Conservation (phyloP, 23 tunicate species). For the Diplosoma virens region DNA sequence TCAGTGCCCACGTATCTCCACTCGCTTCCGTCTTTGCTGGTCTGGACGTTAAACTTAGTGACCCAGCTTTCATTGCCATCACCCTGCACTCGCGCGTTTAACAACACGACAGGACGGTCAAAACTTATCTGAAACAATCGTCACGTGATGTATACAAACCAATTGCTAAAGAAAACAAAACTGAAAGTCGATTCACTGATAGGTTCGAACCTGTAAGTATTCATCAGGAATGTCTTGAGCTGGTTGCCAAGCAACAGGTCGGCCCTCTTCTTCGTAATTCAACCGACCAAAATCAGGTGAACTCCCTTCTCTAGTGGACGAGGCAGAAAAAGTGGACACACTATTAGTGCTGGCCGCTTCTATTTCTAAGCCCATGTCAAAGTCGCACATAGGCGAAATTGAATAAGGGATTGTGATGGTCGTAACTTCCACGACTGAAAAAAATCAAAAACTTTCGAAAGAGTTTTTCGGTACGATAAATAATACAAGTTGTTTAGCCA, state of each 20-base stretch:
- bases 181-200: not conserved
- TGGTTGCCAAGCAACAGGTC: conserved; percentile 55
- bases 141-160: too few species aligned
- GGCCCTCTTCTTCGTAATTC: conserved; percentile 31
- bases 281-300: conserved; percentile 65
- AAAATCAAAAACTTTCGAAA: not conserved
- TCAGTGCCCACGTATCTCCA: conserved; percentile 50
- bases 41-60: conserved; percentile 54
- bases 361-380: conserved; percentile 45
- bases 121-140: conserved; percentile 36
- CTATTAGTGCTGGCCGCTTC: conserved; percentile 23
- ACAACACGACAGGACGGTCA: conserved; percentile 24
- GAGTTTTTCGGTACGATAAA: too few species aligned
- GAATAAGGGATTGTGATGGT: conserved; percentile 3
- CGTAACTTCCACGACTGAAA: conserved; percentile 51
- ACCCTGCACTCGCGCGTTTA: conserved; percentile 38
- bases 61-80: conserved; percentile 68
- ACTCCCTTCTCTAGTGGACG: conserved; percentile 59
- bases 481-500: not conserved
- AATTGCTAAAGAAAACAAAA: too few species aligned
- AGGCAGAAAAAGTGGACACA: conserved; percentile 40
- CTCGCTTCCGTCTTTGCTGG: conserved; percentile 53
- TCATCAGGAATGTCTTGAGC: conserved; percentile 36
- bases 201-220: conserved; percentile 62
- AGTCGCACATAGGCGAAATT: conserved; percentile 47